Evolutionary conservation across 2,888 invertebrate genomes (phyloP).

Genomic region (Gymnosoma rotundatum): DNA sequence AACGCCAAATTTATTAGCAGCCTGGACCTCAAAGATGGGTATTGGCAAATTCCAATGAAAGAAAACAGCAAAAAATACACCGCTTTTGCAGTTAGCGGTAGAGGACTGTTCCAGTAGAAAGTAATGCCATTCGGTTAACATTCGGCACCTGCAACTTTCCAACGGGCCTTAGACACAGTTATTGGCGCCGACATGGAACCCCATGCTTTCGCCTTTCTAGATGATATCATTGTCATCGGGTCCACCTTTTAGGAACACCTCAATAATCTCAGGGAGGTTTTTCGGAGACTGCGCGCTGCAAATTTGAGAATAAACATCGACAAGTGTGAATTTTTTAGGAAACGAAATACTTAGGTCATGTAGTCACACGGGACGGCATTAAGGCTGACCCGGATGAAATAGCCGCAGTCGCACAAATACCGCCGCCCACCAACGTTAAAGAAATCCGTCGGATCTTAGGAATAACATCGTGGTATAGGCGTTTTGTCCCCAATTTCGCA

Average conservation of each 20-base stretch:
- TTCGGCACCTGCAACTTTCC: slow-evolving; percentile 50
- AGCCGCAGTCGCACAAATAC: no score
- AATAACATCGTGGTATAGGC: not conserved
- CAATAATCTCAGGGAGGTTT: no score
- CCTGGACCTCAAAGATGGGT: not conserved
- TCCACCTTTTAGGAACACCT: not conserved
- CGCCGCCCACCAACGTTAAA: no score
- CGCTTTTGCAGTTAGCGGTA: slow-evolving; percentile 43
- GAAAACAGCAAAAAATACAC: slow-evolving; percentile 36
- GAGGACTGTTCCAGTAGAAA: slow-evolving; percentile 39
- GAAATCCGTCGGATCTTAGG: not conserved
- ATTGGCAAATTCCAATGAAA: slow-evolving; percentile 17
- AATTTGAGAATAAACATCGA: no score
- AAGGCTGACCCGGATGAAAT: no score
- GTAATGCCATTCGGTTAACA: slow-evolving; percentile 51
- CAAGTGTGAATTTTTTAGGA: no score
- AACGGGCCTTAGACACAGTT: slow-evolving; percentile 38
- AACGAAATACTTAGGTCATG: no score
- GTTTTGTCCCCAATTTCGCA: not conserved
- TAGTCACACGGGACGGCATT: no score
- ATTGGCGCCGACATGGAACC: slow-evolving; percentile 24
- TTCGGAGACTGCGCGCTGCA: no score
- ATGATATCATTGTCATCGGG: slow-evolving; percentile 11
- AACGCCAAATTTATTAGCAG: no score
- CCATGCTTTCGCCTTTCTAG: not conserved